Percentiles rank a stretch among this genome's conserved stretches.
phyloP scores from a whole-genome alignment of 2,888 invertebrate species.

The Trichopria drosophilae region DNA sequence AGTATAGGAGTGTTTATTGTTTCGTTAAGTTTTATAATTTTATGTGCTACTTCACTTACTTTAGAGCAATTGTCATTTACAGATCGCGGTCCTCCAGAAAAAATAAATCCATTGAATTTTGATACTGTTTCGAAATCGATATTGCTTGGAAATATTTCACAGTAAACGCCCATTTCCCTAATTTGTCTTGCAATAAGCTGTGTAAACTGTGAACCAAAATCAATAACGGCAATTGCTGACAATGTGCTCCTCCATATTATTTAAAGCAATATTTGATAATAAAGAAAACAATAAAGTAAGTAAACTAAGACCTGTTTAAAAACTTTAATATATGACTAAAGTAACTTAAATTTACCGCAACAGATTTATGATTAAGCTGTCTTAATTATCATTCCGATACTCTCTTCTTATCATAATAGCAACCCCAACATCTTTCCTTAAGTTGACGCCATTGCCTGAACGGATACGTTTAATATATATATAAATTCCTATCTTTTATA shows the following conservation, averaged over 20 bases:
- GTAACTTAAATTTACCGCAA: constrained; percentile 16
- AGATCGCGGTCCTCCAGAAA: constrained; percentile 23
- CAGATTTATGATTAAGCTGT: no score
- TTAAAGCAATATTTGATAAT: constrained; percentile 20
- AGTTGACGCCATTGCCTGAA: no score
- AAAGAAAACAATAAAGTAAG: constrained; percentile 22
- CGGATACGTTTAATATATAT: no score
- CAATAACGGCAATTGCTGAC: constrained; percentile 26
- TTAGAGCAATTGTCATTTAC: constrained; percentile 21
- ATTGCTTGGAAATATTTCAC: constrained; percentile 25
- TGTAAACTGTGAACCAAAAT: constrained; percentile 27
- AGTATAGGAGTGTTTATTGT: constrained; percentile 27
- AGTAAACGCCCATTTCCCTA: constrained; percentile 23
- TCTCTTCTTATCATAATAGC: no score
- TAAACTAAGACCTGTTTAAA: constrained; percentile 24
- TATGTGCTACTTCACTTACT: constrained; percentile 24
- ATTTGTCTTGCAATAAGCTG: constrained; percentile 25
- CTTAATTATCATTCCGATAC: no score
- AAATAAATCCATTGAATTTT: constrained; percentile 26
- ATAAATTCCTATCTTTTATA: no score
- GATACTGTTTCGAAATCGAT: constrained; percentile 24
- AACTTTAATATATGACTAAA: constrained; percentile 11
- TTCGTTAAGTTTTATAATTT: constrained; percentile 26
- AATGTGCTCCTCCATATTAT: constrained; percentile 23
- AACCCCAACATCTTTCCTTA: no score